phyloP scores from a whole-genome alignment of 1,140 invertebrate species.

The Pseudomyrmex gracilis region DNA sequence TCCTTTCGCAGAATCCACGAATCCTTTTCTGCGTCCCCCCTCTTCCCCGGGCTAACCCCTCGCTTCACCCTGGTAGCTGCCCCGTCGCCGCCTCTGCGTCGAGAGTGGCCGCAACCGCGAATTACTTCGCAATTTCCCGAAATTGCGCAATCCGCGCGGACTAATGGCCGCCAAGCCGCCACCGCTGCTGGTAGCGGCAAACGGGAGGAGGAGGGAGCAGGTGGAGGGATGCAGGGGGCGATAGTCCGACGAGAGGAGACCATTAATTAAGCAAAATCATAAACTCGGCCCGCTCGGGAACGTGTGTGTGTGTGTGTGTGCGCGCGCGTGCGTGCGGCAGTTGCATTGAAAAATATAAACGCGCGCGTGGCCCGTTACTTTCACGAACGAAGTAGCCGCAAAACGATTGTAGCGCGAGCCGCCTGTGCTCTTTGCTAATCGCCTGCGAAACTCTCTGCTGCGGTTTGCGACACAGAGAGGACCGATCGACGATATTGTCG shows the following conservation, averaged over 20 bases:
- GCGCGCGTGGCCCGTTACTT: conserved; percentile 66
- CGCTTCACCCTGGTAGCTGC: conserved; percentile 3
- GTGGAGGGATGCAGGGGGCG: conserved; percentile 24
- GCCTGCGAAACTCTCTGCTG: conserved; percentile 12
- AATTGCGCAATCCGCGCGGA: conserved; percentile 78
- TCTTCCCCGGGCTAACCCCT: conserved; percentile 20
- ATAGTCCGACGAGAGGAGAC: conserved; percentile 60
- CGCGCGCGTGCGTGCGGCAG: conserved; percentile 18
- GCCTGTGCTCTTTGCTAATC: conserved; percentile 40
- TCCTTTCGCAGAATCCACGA: conserved; percentile 65
- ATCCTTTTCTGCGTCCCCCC: conserved; percentile 18
- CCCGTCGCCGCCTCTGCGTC: conserved; percentile 30
- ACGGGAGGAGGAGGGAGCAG: conserved; percentile 6
- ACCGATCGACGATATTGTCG: conserved; percentile 67
- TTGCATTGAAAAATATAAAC: conserved; percentile 70
- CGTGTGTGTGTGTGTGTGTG: conserved; percentile 37
- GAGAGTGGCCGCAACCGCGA: conserved; percentile 73
- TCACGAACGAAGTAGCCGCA: conserved; percentile 63
- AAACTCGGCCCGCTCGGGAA: conserved; percentile 67
- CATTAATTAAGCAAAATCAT: conserved; percentile 81
- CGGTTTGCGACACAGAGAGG: conserved; percentile 58
- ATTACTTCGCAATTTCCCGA: conserved; percentile 79
- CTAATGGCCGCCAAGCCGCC: conserved; percentile 74
- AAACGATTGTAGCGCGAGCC: background rate
- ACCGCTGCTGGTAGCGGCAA: conserved; percentile 18